Base-by-base conservation (phyloP, 2,113 vertebrate species). In the Cinclus mexicanus region DNA sequence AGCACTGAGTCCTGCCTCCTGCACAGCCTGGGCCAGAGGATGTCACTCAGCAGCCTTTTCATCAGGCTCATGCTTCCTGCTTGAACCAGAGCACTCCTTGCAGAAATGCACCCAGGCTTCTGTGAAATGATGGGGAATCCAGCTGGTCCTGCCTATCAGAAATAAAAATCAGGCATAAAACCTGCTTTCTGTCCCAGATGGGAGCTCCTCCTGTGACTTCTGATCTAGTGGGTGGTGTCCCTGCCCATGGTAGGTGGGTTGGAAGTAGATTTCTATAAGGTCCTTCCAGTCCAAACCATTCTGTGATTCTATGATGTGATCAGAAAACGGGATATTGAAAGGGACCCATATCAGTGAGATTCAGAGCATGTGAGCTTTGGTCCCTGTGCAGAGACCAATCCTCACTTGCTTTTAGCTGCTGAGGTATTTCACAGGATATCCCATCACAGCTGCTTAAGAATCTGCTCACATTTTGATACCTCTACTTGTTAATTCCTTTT, bases 341-440 rank as follows among this genome's bases (percentile, higher is more conserved):
- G 19, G 41, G n/a, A 47, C 11, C 37, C 19, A 0, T 5, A 7
- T 12, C n/a, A 18, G 3, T 21, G 44, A 13, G 18, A 24, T 44
- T 72, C 12, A 10, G 57, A 71, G 22, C 26, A 4, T 4, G 2
- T 42, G 57, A 71, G 11, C 33, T 74, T 46, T 28, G 46, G 14
- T 65, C 8, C 9, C 44, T 18, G n/a, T 56, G 35, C 35, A 47
- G 80, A 87, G 52, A 52, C 35, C 29, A 39, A 4, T 23, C 33
- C 5, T 35, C 14, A 3, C 39, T 72, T 76, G 11, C 47, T 69
- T 78, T 69, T 56, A 49, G 64, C 44, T 37, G 49, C 29, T 42
- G 31, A 71, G 37, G 5, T 56, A 4, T 79, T 85, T 87, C 49
- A 11, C 29, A 52, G 57, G 39, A 1, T 50, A 6, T 20, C 60